phyloP scores from a whole-genome alignment of 2,888 invertebrate genomes.

The Abrostola triplasia region DNA sequence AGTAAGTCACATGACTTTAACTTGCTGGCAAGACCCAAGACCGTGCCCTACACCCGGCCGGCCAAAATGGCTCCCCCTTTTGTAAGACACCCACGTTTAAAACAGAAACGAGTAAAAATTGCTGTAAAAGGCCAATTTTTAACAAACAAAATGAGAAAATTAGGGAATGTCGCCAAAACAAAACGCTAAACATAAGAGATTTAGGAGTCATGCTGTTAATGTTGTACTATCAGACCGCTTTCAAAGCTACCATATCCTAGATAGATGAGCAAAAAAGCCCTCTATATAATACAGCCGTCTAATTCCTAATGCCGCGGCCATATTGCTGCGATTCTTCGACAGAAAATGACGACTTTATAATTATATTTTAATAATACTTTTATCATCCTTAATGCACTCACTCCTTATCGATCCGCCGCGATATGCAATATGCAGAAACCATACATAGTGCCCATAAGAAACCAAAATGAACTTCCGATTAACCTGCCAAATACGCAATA shows the following conservation, averaged over 20 bases:
- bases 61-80: too few species aligned
- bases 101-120: too few species aligned
- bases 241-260: slow-evolving; percentile 11
- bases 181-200: background rate
- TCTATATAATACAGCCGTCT: slow-evolving; percentile 21
- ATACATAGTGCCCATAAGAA: slow-evolving; percentile 7
- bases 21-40: too few species aligned
- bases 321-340: slow-evolving; percentile 15
- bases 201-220: background rate
- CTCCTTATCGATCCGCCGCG: slow-evolving; percentile 7
- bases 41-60: too few species aligned
- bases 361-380: slow-evolving; percentile 34
- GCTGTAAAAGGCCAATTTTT: too few species aligned
- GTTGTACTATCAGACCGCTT: slow-evolving; percentile 20
- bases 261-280: slow-evolving; percentile 28
- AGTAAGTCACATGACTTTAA: too few species aligned
- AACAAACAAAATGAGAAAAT: too few species aligned
- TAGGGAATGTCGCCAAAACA: background rate
- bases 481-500: too few species aligned
- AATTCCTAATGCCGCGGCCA: slow-evolving; percentile 9
- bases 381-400: slow-evolving; percentile 6
- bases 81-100: too few species aligned
- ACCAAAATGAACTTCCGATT: background rate
- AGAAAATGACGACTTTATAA: slow-evolving; percentile 24
- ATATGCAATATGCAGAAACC: slow-evolving; percentile 16